Conservation (phyloP, 1,140 invertebrate genomes). For the Pinna nobilis region DNA sequence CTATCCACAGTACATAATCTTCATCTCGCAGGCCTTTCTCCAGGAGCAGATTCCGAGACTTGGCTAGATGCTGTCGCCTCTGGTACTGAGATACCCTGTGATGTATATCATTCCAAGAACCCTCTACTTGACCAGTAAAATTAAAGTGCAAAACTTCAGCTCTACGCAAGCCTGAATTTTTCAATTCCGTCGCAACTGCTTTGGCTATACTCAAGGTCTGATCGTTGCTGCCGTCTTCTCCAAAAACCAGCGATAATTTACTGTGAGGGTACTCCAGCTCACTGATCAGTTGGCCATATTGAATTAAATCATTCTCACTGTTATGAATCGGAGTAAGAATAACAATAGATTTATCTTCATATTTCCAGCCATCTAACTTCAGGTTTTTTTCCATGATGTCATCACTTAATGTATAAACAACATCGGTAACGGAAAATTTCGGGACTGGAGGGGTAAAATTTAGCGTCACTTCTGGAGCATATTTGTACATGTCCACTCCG, state of each 20-base stretch:
- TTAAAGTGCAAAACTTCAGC: slow-evolving; percentile 56
- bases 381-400: slow-evolving; percentile 46
- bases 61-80: slow-evolving; percentile 62
- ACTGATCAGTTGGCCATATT: slow-evolving; percentile 54
- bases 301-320: slow-evolving; percentile 47
- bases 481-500: slow-evolving; percentile 27
- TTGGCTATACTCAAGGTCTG: slow-evolving; percentile 52
- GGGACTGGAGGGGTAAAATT: slow-evolving; percentile 57
- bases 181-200: slow-evolving; percentile 46
- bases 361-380: slow-evolving; percentile 32
- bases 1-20: slow-evolving; percentile 69
- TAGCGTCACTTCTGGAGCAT: slow-evolving; percentile 12
- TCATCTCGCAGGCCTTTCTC: slow-evolving; percentile 45
- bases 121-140: slow-evolving; percentile 47
- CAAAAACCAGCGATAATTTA: slow-evolving; percentile 65
- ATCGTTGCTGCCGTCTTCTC: slow-evolving; percentile 68
- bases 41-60: slow-evolving; percentile 62
- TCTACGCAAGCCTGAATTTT: slow-evolving; percentile 50
- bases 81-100: slow-evolving; percentile 46
- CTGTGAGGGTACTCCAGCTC: slow-evolving; percentile 63
- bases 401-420: slow-evolving; percentile 45
- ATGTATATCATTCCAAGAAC: slow-evolving; percentile 55
- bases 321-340: slow-evolving; percentile 70
- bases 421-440: slow-evolving; percentile 47
- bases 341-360: slow-evolving; percentile 48